These are phyloP conservation scores for Ferdinandea cuprea DNA, from an alignment of 2,888 invertebrate genomes.

Conservation along the genomic window DNA sequence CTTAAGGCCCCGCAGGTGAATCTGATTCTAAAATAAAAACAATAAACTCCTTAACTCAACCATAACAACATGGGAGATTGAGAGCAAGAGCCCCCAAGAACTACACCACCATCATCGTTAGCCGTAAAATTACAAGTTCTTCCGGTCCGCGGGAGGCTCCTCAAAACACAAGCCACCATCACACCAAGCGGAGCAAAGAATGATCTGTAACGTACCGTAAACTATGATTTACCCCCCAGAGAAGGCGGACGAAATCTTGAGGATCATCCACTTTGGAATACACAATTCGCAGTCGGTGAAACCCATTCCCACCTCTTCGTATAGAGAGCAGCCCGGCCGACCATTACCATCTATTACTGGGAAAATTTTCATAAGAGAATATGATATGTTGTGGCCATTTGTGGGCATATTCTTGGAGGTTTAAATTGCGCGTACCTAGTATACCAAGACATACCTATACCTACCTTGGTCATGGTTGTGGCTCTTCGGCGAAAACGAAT, in stretches of 20 bases:
- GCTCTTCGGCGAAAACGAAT: slow-evolving; percentile 44
- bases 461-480: slow-evolving; percentile 52
- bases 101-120: slow-evolving; percentile 68
- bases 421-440: slow-evolving; percentile 54
- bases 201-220: slow-evolving; percentile 73
- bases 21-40: slow-evolving; percentile 41
- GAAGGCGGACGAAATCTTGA: slow-evolving; percentile 42
- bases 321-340: not conserved
- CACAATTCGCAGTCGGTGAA: slow-evolving; percentile 25
- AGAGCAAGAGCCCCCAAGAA: slow-evolving; percentile 24
- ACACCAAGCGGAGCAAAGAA: slow-evolving; percentile 39
- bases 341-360: slow-evolving; percentile 62
- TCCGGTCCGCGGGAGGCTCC: slow-evolving; percentile 46
- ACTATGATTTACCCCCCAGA: slow-evolving; percentile 60
- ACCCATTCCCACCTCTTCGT: slow-evolving; percentile 49
- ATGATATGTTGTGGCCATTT: slow-evolving; percentile 64
- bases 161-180: slow-evolving; percentile 8
- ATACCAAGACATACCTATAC: too few species aligned
- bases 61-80: slow-evolving; percentile 43
- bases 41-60: slow-evolving; percentile 50
- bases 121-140: slow-evolving; percentile 73
- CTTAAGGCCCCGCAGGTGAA: slow-evolving; percentile 27
- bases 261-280: slow-evolving; percentile 51
- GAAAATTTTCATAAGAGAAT: slow-evolving; percentile 58
- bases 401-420: slow-evolving; percentile 38